Conservation (phyloP, 2,797 vertebrate genomes). For the Poecilia gillii region DNA sequence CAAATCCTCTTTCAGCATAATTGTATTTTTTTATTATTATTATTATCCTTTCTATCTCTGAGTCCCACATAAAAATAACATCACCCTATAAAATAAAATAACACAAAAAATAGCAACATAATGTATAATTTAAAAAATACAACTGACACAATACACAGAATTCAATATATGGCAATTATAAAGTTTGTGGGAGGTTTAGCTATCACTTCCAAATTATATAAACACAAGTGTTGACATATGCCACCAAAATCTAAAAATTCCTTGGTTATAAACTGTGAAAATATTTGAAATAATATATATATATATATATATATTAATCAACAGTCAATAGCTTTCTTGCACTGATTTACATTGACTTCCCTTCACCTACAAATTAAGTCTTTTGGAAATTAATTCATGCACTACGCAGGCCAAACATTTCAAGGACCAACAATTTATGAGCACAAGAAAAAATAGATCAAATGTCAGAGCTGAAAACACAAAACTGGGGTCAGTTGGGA, state of each 20-base stretch:
- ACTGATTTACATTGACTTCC: constrained; percentile 32
- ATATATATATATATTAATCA: background rate
- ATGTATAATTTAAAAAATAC: background rate
- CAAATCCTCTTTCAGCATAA: background rate
- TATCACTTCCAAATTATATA: background rate
- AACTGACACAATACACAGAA: background rate
- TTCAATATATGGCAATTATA: background rate
- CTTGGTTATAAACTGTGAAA: background rate
- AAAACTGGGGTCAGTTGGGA: constrained; percentile 3
- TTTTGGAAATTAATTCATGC: constrained; percentile 20
- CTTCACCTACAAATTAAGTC: constrained; percentile 34
- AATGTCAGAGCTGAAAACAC: constrained; percentile 1
- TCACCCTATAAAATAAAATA: background rate
- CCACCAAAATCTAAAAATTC: background rate
- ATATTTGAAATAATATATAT: constrained; percentile 26
- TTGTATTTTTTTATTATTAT: background rate
- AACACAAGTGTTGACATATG: background rate
- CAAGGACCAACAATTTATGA: constrained; percentile 9
- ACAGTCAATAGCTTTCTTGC: constrained; percentile 50
- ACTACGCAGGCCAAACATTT: constrained; percentile 16
- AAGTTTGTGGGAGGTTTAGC: background rate
- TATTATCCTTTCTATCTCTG: background rate
- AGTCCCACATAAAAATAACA: background rate
- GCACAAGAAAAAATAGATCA: background rate
- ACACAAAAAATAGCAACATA: background rate